A percentile compares a stretch with the other conserved stretches of the same genome.
phyloP scores from a whole-genome alignment of 2,888 invertebrate species.

The Volucella zonaria region DNA sequence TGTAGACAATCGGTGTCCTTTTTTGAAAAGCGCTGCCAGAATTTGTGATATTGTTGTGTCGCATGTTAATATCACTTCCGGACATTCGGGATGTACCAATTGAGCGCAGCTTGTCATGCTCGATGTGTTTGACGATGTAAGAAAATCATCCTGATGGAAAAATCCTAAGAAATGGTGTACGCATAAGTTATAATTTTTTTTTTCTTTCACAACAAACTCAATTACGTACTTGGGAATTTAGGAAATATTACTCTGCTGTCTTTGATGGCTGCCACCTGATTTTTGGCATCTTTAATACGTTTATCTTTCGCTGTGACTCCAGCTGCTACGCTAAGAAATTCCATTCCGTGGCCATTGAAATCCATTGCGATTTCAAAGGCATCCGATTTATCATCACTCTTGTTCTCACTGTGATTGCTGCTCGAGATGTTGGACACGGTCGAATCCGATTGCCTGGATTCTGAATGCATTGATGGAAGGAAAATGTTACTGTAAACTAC shows the following conservation, averaged over 20 bases:
- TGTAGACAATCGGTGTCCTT: slow-evolving; percentile 83
- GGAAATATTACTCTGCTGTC: slow-evolving; percentile 79
- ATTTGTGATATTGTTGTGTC: slow-evolving; percentile 86
- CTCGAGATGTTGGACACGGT: slow-evolving; percentile 75
- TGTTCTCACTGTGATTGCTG: slow-evolving; percentile 76
- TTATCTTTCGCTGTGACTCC: slow-evolving; percentile 95
- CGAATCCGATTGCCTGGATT: slow-evolving; percentile 76
- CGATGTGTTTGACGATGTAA: slow-evolving; percentile 77
- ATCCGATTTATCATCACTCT: slow-evolving; percentile 76
- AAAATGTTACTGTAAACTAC: slow-evolving; percentile 81
- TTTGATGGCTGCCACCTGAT: slow-evolving; percentile 83
- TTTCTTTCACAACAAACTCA: background rate
- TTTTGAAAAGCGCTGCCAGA: slow-evolving; percentile 84
- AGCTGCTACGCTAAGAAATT: slow-evolving; percentile 90
- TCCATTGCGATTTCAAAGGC: slow-evolving; percentile 77
- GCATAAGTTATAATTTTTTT: slow-evolving; percentile 3
- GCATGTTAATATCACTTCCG: slow-evolving; percentile 83
- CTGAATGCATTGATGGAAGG: slow-evolving; percentile 78
- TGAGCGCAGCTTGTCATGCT: slow-evolving; percentile 81
- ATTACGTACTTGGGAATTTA: slow-evolving; percentile 77
- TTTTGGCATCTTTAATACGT: slow-evolving; percentile 91
- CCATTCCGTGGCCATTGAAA: slow-evolving; percentile 83
- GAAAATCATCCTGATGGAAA: slow-evolving; percentile 79
- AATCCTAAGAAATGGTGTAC: slow-evolving; percentile 75
- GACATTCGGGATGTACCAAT: slow-evolving; percentile 82